Base-by-base conservation (phyloP, 2,888 invertebrate genomes). In the Lochmaea capreae region DNA sequence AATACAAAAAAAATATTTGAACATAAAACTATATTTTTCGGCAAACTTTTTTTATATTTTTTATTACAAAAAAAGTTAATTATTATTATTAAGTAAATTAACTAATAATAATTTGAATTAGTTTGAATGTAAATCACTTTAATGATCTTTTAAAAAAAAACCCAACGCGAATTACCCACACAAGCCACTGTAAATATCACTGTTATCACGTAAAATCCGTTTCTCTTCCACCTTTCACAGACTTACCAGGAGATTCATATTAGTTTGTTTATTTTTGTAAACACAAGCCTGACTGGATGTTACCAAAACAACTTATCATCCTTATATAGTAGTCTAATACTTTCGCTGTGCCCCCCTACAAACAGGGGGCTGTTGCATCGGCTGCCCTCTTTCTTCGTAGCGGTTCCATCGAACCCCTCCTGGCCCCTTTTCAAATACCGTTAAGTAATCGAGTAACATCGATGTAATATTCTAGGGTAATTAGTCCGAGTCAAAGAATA, bases 241-340 rank as follows among this genome's bases (percentile, higher is more conserved):
- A 80, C 87, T 87, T 85, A 87, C 87, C 87, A 87, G 85, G 83
- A 87, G 83, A 82, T 83, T 87, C 87, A 87, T 87, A 58, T 73
- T 69, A 63, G 14, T 61, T 67, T 63, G 59, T 69, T 73, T 52
- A 67, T 65, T 69, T 62, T 71, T 73, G 75, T 75, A 74, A 73
- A 68, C 70, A 73, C 76, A 81, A 82, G 80, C 79, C 82, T 81
- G 82, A 86, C 86, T 87, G 87, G 82, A 77, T 74, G 74, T 67
- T 68, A 67, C 73, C 65, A 66, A 72, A 73, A 58, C 61, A 65
- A 63, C 68, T 58, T 70, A 68, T 59, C 63, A 58, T 71, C 75
- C 71, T 75, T 80, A 86, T 87, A 87, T 87, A 86, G 78, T 78
- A 80, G 76, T 79, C 75, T 75, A 74, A 79, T 80, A 85, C 86